Percentiles rank a stretch among this genome's conserved stretches.
phyloP scores from a whole-genome alignment of 2,888 invertebrate genomes.

The Drosophila tanythrix region DNA sequence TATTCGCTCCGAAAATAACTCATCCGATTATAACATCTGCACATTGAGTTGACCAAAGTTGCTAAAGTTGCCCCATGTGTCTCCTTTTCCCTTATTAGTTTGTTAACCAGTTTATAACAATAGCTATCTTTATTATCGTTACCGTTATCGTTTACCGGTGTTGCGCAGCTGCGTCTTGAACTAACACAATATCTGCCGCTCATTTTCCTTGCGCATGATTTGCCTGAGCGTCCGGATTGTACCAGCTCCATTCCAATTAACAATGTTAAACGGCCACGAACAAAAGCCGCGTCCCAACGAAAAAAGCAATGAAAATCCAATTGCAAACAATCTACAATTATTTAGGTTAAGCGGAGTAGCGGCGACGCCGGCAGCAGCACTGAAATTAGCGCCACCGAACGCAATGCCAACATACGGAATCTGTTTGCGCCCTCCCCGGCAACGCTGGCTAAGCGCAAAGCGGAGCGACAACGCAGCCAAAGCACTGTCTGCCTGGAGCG shows the following conservation, averaged over 20 bases:
- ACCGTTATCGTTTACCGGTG: slow-evolving; percentile 11
- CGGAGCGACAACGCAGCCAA: slow-evolving; percentile 65
- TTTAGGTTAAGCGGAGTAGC: slow-evolving; percentile 76
- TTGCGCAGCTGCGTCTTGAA: slow-evolving; percentile 48
- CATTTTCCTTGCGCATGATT: slow-evolving; percentile 47
- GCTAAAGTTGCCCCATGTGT: slow-evolving; percentile 34
- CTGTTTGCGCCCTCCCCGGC: slow-evolving; percentile 74
- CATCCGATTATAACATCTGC: slow-evolving; percentile 61
- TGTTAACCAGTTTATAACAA: slow-evolving; percentile 54
- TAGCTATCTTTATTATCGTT: slow-evolving; percentile 41
- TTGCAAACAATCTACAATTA: slow-evolving; percentile 67
- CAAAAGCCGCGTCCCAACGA: slow-evolving; percentile 42
- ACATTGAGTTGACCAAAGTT: slow-evolving; percentile 57
- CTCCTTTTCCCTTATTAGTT: slow-evolving; percentile 27
- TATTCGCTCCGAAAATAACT: slow-evolving; percentile 31
- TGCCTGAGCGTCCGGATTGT: slow-evolving; percentile 42
- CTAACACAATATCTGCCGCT: slow-evolving; percentile 50
- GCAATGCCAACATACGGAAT: slow-evolving; percentile 80
- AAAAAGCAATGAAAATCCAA: slow-evolving; percentile 49
- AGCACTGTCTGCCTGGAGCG: slow-evolving; percentile 70
- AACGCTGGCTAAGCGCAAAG: slow-evolving; percentile 57
- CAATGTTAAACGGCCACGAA: slow-evolving; percentile 50
- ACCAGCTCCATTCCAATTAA: slow-evolving; percentile 59
- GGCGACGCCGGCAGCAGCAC: slow-evolving; percentile 43
- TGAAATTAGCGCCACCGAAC: slow-evolving; percentile 67